These are phyloP conservation scores for Amphilophus citrinellus DNA, from an alignment of 2,113 vertebrate species.

Conservation along the genomic window DNA sequence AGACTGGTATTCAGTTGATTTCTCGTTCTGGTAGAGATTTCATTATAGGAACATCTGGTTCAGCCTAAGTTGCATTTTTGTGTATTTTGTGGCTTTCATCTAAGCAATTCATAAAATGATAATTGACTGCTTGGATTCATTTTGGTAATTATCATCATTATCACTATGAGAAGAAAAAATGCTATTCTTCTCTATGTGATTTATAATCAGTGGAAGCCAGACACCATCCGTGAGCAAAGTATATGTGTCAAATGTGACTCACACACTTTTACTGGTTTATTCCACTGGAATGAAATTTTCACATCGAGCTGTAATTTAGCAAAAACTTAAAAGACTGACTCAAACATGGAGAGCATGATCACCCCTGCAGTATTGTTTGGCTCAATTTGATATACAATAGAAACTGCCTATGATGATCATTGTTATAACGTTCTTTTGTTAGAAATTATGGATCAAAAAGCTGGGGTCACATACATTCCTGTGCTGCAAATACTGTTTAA, in stretches of 20 bases:
- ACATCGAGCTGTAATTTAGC: too few relatives aligned
- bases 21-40: constrained; percentile 64
- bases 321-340: too few relatives aligned
- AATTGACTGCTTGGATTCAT: constrained; percentile 75
- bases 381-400: background rate
- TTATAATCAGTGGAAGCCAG: constrained; percentile 41
- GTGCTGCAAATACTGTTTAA: background rate
- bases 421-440: background rate
- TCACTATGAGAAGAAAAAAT: constrained; percentile 52
- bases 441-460: background rate
- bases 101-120: constrained; percentile 56
- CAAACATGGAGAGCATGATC: background rate
- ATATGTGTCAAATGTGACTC: background rate
- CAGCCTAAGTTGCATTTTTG: constrained; percentile 60
- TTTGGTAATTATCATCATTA: constrained; percentile 71
- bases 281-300: background rate
- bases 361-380: background rate
- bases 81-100: constrained; percentile 66
- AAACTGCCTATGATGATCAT: background rate
- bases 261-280: constrained; percentile 8
- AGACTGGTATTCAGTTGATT: constrained; percentile 69
- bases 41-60: constrained; percentile 77
- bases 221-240: constrained; percentile 23
- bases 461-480: too few relatives aligned
- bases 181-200: constrained; percentile 37